phyloP scores from a whole-genome alignment of 2,113 vertebrate species.

The Notarius lentiginosus region DNA sequence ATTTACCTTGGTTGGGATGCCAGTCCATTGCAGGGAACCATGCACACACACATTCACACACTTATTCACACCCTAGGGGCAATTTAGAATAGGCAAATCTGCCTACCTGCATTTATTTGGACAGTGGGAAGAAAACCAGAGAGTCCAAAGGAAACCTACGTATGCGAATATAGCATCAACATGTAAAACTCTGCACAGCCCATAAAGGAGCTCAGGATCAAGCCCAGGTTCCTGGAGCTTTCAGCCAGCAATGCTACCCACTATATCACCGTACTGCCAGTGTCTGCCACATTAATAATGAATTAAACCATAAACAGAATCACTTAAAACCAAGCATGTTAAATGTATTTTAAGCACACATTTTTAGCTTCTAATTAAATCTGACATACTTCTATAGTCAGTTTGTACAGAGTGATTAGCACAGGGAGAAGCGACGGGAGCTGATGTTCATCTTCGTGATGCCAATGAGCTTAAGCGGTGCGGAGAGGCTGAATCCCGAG shows the following conservation, averaged over 20 bases:
- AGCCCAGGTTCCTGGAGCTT: not conserved
- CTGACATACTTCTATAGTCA: not conserved
- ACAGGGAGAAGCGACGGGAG: conserved; percentile 90
- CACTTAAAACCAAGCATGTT: not conserved
- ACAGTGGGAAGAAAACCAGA: not conserved
- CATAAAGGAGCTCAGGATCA: not conserved
- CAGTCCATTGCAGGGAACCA: not conserved
- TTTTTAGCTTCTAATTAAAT: conserved; percentile 4
- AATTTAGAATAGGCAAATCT: not conserved
- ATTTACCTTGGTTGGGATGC: not conserved
- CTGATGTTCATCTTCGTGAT: conserved; percentile 99
- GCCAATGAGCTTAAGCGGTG: conserved; percentile 89
- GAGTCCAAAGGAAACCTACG: not conserved
- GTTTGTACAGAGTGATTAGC: conserved; percentile 61
- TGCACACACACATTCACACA: not conserved
- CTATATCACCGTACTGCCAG: not conserved
- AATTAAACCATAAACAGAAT: not conserved
- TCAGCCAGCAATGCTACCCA: not conserved
- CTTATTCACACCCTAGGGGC: not conserved
- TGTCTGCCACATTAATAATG: not conserved
- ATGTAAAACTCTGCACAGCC: not conserved
- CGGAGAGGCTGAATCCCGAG: conserved; percentile 86
- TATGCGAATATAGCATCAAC: not conserved
- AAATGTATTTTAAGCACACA: not conserved
- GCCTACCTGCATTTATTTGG: not conserved